Conservation (phyloP, 2,113 vertebrate species). For the Leiothrix lutea region DNA sequence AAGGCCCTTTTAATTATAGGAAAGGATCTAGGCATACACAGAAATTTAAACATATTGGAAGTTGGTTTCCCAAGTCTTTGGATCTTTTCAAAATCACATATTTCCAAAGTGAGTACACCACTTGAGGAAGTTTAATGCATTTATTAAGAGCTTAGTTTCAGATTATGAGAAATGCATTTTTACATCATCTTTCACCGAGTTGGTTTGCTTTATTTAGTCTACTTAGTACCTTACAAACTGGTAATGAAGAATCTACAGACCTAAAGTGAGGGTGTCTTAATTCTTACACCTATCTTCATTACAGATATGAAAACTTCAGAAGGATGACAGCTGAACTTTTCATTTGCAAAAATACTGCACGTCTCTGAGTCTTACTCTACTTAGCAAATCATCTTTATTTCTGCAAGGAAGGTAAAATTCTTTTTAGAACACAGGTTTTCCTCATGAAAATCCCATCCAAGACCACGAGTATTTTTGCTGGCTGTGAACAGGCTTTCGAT, state of each 20-base stretch:
- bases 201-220: background rate
- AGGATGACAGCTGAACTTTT: background rate
- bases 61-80: background rate
- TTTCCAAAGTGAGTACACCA: background rate
- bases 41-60: background rate
- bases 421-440: background rate
- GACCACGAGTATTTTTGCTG: background rate
- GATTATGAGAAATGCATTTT: background rate
- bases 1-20: background rate
- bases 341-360: background rate
- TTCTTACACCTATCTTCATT: background rate
- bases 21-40: background rate
- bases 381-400: background rate
- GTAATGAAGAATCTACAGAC: background rate
- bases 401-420: background rate
- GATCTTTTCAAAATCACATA: background rate
- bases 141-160: background rate
- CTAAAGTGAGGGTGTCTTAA: background rate
- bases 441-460: background rate
- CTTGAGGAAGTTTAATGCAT: background rate
- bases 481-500: background rate
- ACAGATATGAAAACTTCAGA: background rate
- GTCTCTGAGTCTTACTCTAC: background rate
- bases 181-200: background rate
- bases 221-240: background rate